These are phyloP conservation scores for Paramormyrops hopkinsi DNA, from an alignment of 2,797 vertebrate species.

Conservation along the genomic window DNA sequence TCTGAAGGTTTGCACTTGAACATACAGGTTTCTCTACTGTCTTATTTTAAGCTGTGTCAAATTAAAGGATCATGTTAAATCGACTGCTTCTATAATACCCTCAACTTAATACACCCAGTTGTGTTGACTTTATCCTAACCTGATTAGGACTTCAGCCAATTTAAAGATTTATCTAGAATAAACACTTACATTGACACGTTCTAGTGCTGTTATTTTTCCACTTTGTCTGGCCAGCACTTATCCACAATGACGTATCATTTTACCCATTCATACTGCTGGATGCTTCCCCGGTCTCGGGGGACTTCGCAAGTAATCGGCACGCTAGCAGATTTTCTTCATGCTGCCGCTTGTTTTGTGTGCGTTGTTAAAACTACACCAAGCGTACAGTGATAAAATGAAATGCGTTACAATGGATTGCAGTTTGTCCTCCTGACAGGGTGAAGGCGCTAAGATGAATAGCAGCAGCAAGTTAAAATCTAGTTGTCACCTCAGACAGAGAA, in stretches of 20 bases:
- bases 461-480: background rate
- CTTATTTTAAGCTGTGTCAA: conserved; percentile 2
- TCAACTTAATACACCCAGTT: background rate
- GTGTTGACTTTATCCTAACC: background rate
- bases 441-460: background rate
- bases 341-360: background rate
- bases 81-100: background rate
- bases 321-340: background rate
- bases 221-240: background rate
- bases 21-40: background rate
- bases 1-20: background rate
- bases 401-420: background rate
- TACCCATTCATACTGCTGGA: background rate
- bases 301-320: background rate
- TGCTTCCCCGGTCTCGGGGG: background rate
- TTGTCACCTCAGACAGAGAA: background rate
- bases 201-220: background rate
- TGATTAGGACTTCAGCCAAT: conserved; percentile 2
- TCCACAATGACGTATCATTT: background rate
- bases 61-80: background rate
- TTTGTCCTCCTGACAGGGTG: background rate
- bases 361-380: background rate
- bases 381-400: background rate
- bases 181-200: background rate
- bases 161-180: background rate